Evolutionary conservation across 2,888 invertebrate species (phyloP).

Genomic region (Spodoptera littoralis): DNA sequence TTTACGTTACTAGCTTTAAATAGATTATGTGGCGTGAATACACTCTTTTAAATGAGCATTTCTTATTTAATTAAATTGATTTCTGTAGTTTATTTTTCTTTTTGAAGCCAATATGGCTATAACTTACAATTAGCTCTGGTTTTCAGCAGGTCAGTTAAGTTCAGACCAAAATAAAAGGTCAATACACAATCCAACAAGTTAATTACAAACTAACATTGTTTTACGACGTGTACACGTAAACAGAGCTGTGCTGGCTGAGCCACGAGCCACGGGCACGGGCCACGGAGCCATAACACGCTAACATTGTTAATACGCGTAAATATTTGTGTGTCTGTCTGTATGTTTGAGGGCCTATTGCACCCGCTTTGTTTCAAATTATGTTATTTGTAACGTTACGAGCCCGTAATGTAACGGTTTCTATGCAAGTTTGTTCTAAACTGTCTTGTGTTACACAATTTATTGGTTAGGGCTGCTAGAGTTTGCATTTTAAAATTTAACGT

Average conservation of each 20-base stretch:
- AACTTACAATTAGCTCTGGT: slow-evolving; percentile 2
- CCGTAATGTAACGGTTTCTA: slow-evolving; percentile 11
- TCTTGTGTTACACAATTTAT: not conserved
- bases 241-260: slow-evolving; percentile 29
- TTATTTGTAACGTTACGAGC: slow-evolving; percentile 24
- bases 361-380: slow-evolving; percentile 48
- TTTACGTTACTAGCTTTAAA: slow-evolving; percentile 17
- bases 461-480: slow-evolving; percentile 1
- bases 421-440: not conserved
- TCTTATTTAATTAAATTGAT: not conserved
- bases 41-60: not conserved
- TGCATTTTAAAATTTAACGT: no score
- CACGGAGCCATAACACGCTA: slow-evolving; percentile 50
- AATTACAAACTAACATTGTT: slow-evolving; percentile 61
- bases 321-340: slow-evolving; percentile 63
- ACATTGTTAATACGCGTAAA: slow-evolving; percentile 61
- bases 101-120: no score
- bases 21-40: slow-evolving; percentile 4
- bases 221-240: slow-evolving; percentile 59
- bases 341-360: slow-evolving; percentile 56
- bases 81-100: no score
- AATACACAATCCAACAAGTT: slow-evolving; percentile 54
- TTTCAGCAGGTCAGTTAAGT: slow-evolving; percentile 42
- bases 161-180: slow-evolving; percentile 55
- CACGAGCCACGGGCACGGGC: no score